Evolutionary conservation across 1,140 invertebrate species (phyloP).

Genomic region (Trialeurodes vaporariorum): DNA sequence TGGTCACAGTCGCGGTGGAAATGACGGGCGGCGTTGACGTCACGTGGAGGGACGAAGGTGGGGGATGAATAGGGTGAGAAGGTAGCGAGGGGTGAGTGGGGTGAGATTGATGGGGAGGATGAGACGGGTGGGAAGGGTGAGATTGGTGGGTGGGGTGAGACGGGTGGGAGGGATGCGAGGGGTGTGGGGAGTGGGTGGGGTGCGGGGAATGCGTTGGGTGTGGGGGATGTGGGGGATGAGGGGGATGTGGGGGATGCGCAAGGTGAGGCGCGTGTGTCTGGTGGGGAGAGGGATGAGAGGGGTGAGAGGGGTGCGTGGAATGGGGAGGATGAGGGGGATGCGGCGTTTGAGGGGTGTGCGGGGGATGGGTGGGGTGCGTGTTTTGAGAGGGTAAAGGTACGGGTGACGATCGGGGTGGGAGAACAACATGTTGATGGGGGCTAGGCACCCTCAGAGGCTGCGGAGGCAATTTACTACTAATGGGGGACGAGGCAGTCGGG

Average conservation of each 20-base stretch:
- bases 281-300: constrained; percentile 7
- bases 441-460: constrained; percentile 14
- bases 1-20: not conserved
- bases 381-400: constrained; percentile 9
- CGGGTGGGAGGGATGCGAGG: not conserved
- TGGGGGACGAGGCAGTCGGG: not conserved
- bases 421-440: not conserved
- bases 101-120: not conserved
- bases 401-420: not conserved
- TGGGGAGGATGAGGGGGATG: constrained; percentile 11
- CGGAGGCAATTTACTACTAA: constrained; percentile 6
- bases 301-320: constrained; percentile 3
- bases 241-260: constrained; percentile 8
- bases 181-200: not conserved
- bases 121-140: not conserved
- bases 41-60: not conserved
- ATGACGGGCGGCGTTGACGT: not conserved
- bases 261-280: constrained; percentile 11
- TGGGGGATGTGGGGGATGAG: not conserved
- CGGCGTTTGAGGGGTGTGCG: constrained; percentile 7
- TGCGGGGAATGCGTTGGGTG: not conserved
- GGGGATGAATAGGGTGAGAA: not conserved
- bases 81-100: not conserved
- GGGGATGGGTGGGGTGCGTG: constrained; percentile 7
- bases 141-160: not conserved